Conservation (phyloP, 2,113 vertebrate genomes). For the Xerus inauris region DNA sequence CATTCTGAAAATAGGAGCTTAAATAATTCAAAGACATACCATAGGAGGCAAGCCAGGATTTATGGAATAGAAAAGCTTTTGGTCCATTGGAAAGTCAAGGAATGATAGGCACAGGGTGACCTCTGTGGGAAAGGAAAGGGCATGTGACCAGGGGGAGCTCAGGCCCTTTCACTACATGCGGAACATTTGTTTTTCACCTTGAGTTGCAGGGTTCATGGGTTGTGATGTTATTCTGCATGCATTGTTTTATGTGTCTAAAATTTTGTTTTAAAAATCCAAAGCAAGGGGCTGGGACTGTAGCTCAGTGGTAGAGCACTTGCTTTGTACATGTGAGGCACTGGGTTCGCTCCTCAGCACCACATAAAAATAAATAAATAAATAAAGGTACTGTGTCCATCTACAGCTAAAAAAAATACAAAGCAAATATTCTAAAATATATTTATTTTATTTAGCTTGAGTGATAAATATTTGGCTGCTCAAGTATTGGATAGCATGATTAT, state of each 20-base stretch:
- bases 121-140: neutral
- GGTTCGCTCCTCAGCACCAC: no score
- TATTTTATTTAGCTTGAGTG: neutral
- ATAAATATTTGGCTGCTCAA: neutral
- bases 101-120: neutral
- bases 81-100: neutral
- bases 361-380: no score
- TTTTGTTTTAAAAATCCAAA: constrained; percentile 11
- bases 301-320: no score
- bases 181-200: neutral
- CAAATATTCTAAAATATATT: neutral
- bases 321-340: no score
- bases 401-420: neutral
- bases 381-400: no score
- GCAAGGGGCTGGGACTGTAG: no score
- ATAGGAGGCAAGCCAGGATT: constrained; percentile 3
- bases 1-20: constrained; percentile 29
- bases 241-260: neutral
- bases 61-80: neutral
- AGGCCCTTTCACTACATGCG: rapidly evolving
- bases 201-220: no score
- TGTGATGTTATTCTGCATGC: neutral
- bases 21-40: constrained; percentile 22
- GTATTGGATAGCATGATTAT: neutral
- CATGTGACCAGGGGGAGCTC: neutral